Conservation (phyloP, 2,797 vertebrate species). For the Pangasius djambal region DNA sequence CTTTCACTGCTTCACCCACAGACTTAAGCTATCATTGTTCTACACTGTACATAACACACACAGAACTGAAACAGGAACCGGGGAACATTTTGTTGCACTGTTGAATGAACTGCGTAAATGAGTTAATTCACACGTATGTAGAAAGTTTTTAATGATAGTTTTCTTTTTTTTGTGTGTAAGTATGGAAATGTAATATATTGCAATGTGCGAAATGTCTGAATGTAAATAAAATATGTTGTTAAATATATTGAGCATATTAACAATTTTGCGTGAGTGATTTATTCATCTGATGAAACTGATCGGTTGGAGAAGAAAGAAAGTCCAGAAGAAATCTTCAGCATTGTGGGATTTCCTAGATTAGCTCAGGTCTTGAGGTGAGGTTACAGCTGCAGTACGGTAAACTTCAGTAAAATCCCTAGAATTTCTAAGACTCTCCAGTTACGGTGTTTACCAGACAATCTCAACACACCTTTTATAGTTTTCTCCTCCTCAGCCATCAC, state of each 20-base stretch:
- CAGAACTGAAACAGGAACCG: conserved; percentile 29
- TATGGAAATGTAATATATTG: neutral
- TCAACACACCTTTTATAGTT: conserved; percentile 54
- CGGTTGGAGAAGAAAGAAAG: neutral
- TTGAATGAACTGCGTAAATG: conserved; percentile 2
- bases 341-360: conserved; percentile 13
- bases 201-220: neutral
- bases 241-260: neutral
- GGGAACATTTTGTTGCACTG: conserved; percentile 15
- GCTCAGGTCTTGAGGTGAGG: conserved; percentile 9
- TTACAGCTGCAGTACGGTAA: conserved; percentile 8
- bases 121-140: conserved; percentile 12
- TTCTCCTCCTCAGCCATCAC: conserved; percentile 59
- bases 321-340: neutral
- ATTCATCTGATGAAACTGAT: neutral
- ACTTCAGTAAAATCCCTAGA: conserved; percentile 31
- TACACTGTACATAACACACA: conserved; percentile 33
- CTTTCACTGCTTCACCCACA: conserved; percentile 65
- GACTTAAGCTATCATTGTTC: conserved; percentile 48
- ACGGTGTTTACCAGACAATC: conserved; percentile 62
- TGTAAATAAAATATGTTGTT: neutral
- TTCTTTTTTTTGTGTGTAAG: neutral
- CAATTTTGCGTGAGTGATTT: neutral
- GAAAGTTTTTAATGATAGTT: neutral
- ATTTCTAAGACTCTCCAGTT: conserved; percentile 64